Conservation (phyloP, 1,140 invertebrate genomes). For the Phymastichus coffea region DNA sequence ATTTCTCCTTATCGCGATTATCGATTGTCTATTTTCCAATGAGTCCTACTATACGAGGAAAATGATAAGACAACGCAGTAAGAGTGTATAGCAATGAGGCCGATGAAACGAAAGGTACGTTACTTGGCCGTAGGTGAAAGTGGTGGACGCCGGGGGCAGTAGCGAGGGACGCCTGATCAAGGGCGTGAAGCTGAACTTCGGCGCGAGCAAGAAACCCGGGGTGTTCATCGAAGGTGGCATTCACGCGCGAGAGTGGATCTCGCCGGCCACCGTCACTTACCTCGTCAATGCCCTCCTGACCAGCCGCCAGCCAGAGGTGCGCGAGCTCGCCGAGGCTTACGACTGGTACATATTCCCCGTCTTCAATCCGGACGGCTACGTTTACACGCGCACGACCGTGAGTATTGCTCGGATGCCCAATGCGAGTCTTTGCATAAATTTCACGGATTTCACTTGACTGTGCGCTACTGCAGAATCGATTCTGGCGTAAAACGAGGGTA, state of each 20-base stretch:
- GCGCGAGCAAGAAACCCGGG: slow-evolving; percentile 43
- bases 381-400: slow-evolving; percentile 62
- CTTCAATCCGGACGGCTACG: slow-evolving; percentile 78
- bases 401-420: too few species aligned
- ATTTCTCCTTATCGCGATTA: too few species aligned
- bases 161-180: slow-evolving; percentile 64
- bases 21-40: too few species aligned
- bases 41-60: too few species aligned
- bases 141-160: slow-evolving; percentile 59
- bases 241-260: slow-evolving; percentile 79
- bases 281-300: slow-evolving; percentile 65
- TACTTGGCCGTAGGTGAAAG: slow-evolving; percentile 46
- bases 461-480: slow-evolving; percentile 56
- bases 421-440: too few species aligned
- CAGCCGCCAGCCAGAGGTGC: slow-evolving; percentile 51
- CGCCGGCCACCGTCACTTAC: slow-evolving; percentile 69
- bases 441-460: not conserved
- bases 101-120: too few species aligned
- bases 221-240: slow-evolving; percentile 66
- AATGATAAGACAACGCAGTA: too few species aligned
- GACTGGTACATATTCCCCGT: slow-evolving; percentile 73
- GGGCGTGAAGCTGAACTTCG: slow-evolving; percentile 61
- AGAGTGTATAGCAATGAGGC: too few species aligned
- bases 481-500: slow-evolving; percentile 73
- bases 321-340: slow-evolving; percentile 58